Evolutionary conservation across 2,888 invertebrate species (phyloP), one percentile per base, ranked within the genome.

Genomic region (Hermodice carunculata): DNA sequence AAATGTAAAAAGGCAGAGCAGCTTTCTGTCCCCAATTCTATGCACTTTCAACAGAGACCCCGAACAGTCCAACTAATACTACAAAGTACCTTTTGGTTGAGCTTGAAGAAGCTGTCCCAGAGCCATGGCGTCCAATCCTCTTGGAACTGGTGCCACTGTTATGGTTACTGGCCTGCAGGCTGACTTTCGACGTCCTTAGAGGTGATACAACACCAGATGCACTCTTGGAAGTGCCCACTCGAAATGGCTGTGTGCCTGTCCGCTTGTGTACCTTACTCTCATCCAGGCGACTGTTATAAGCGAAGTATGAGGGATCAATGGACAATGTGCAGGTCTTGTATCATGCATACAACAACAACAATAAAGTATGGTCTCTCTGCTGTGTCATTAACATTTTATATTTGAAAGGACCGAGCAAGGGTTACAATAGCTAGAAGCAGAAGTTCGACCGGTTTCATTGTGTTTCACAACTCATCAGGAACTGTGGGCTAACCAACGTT

Each of bases 241-340:
- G 71, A 61, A 78, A 69, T 19, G 81, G 78, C 63, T 79, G 80
- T 34, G 81, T 78, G 43, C 80, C 79, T 24, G 77, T 73, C 40
- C 82, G 73, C 68, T 81, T 81, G 76, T 81, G 81, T 56, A 74
- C 72, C 70, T 81, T 82, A 31, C 67, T 61, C 59, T 82, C 82
- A 37, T 81, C 81, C 59, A 72, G 69, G 67, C 82, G 81, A 67
- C 11, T 61, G 49, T 29, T 62, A 58, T 32, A 28, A 46, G 66
- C 62, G 58, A 61, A 54, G 65, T n/a, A n/a, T n/a, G n/a, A n/a
- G n/a, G n/a, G n/a, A n/a, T n/a, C n/a, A n/a, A n/a, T n/a, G n/a
- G n/a, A n/a, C n/a, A n/a, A n/a, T n/a, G n/a, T n/a, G n/a, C n/a
- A n/a, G n/a, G n/a, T n/a, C n/a, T n/a, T n/a, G n/a, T n/a, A n/a